These are phyloP conservation scores for Acrossocheilus wenchowensis DNA, from an alignment of 2,797 vertebrate species.

Conservation along the genomic window DNA sequence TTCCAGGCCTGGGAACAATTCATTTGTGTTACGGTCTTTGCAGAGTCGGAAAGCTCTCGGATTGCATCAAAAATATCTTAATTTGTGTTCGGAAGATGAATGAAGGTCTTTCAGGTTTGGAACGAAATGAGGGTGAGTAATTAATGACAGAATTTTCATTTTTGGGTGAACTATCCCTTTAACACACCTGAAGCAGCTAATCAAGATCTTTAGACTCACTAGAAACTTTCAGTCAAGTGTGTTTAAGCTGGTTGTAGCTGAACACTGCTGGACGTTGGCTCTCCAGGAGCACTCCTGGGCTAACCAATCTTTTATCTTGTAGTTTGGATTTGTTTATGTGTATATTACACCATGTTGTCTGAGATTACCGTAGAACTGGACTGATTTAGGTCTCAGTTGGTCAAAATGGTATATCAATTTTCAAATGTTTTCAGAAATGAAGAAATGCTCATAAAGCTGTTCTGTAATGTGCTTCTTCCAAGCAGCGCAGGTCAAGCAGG, in stretches of 20 bases:
- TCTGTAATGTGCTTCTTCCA: constrained; percentile 26
- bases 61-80: too few relatives aligned
- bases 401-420: not conserved
- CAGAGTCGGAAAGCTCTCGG: too few relatives aligned
- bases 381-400: not conserved
- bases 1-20: too few relatives aligned
- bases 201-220: not conserved
- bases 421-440: not conserved
- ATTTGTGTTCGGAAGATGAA: too few relatives aligned
- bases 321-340: not conserved
- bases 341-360: too few relatives aligned
- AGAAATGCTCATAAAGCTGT: not conserved
- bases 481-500: constrained; percentile 85
- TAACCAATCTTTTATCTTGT: not conserved
- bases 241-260: not conserved
- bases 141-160: too few relatives aligned
- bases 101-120: too few relatives aligned
- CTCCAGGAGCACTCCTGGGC: not conserved
- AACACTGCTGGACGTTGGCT: not conserved
- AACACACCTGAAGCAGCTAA: not conserved
- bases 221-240: not conserved
- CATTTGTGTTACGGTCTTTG: too few relatives aligned
- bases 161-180: too few relatives aligned
- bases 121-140: too few relatives aligned
- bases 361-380: not conserved